Conservation (phyloP, 2,797 vertebrate species). For the Neosalanx taihuensis region DNA sequence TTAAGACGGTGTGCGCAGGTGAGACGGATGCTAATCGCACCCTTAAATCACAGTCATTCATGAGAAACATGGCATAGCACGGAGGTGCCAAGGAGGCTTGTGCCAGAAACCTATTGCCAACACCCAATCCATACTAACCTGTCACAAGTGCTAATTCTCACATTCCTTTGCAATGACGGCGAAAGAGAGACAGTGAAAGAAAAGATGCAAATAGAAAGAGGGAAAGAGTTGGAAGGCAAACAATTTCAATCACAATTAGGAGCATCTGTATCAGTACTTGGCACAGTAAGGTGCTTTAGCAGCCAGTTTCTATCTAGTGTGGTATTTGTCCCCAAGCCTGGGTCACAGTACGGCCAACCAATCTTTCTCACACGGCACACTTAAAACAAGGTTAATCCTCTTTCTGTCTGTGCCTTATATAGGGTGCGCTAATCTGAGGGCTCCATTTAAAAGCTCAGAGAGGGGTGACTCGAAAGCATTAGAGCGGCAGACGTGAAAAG, state of each 20-base stretch:
- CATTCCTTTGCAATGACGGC: neutral
- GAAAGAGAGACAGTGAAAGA: neutral
- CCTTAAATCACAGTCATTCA: slow-evolving; percentile 49
- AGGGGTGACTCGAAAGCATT: slow-evolving; percentile 43
- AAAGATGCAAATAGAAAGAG: neutral
- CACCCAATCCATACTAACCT: slow-evolving; percentile 61
- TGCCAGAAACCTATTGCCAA: slow-evolving; percentile 47
- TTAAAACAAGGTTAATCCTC: slow-evolving; percentile 69
- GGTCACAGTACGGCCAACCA: slow-evolving; percentile 62
- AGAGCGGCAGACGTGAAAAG: slow-evolving; percentile 33
- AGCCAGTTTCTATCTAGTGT: slow-evolving; percentile 61
- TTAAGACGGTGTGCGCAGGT: slow-evolving; percentile 24
- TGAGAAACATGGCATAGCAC: slow-evolving; percentile 26
- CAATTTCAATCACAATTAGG: slow-evolving; percentile 61
- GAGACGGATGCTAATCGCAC: slow-evolving; percentile 44
- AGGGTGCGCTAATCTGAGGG: slow-evolving; percentile 64
- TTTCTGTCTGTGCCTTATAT: slow-evolving; percentile 52
- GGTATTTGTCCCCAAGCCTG: slow-evolving; percentile 57
- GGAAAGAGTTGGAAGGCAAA: slow-evolving; percentile 52
- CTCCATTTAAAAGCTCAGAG: slow-evolving; percentile 60
- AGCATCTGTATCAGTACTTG: slow-evolving; percentile 62
- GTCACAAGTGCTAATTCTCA: slow-evolving; percentile 48
- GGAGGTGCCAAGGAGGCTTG: slow-evolving; percentile 57
- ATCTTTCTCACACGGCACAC: slow-evolving; percentile 63
- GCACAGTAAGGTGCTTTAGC: slow-evolving; percentile 63